These are phyloP conservation scores for Drosophila macrospina DNA, from an alignment of 2,888 invertebrate species.

Conservation along the genomic window DNA sequence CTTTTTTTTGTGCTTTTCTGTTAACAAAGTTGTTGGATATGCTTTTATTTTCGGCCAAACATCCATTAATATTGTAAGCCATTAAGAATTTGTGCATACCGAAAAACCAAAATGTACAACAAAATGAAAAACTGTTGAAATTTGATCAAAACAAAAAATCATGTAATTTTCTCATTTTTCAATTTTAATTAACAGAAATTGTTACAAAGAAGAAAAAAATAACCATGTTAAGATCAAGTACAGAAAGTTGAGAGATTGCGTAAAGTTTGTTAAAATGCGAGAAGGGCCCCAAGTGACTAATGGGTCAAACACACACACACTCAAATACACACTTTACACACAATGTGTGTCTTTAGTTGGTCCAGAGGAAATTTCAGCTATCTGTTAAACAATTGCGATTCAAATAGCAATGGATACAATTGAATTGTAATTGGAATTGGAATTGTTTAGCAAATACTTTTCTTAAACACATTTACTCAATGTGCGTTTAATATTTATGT, in stretches of 20 bases:
- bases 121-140: slow-evolving; percentile 49
- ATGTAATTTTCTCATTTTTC: slow-evolving; percentile 17
- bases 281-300: not conserved
- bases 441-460: slow-evolving; percentile 23
- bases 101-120: slow-evolving; percentile 72
- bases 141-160: slow-evolving; percentile 15
- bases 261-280: slow-evolving; percentile 27
- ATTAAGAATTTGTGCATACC: slow-evolving; percentile 49
- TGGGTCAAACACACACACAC: slow-evolving; percentile 2
- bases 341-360: slow-evolving; percentile 14
- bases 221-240: slow-evolving; percentile 17
- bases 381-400: slow-evolving; percentile 24
- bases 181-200: slow-evolving; percentile 56
- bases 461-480: slow-evolving; percentile 19
- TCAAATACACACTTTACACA: slow-evolving; percentile 9
- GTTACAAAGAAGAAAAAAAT: slow-evolving; percentile 43
- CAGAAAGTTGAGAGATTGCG: slow-evolving; percentile 40
- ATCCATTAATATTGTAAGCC: slow-evolving; percentile 38
- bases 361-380: slow-evolving; percentile 11
- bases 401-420: not conserved
- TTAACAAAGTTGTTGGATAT: slow-evolving; percentile 48
- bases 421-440: not conserved
- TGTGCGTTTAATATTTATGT: slow-evolving; percentile 36
- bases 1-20: slow-evolving; percentile 47
- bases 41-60: slow-evolving; percentile 30